Evolutionary conservation across 2,113 vertebrate genomes (phyloP).

Genomic region (Romanogobio albipinnatus): DNA sequence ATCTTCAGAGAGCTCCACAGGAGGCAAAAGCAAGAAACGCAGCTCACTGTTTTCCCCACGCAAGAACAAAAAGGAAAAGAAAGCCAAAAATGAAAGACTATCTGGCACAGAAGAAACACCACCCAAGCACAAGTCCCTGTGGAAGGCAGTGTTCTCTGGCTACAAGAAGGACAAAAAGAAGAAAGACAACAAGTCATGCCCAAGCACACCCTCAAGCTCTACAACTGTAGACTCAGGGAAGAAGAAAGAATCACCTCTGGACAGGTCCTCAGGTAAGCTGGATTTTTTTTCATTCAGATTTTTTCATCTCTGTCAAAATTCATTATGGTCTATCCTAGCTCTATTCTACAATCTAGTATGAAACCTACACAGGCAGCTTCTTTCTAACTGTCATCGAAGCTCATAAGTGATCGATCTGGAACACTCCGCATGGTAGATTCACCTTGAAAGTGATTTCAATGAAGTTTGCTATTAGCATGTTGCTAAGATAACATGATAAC

Average conservation of each 20-base stretch:
- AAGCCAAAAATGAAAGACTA: conserved; percentile 84
- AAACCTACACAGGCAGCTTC: not conserved
- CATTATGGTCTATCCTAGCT: not conserved
- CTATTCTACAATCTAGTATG: not conserved
- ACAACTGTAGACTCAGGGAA: conserved; percentile 87
- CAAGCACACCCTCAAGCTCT: conserved; percentile 90
- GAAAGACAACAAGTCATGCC: conserved; percentile 87
- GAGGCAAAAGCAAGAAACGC: conserved; percentile 91
- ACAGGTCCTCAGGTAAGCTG: conserved; percentile 81
- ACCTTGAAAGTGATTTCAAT: not conserved
- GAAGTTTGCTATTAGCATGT: not conserved
- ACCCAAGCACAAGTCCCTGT: conserved; percentile 89
- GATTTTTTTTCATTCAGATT: not conserved
- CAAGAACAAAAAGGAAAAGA: conserved; percentile 96
- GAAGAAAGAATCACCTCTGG: conserved; percentile 73
- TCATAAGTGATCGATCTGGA: not conserved
- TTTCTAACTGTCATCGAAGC: not conserved
- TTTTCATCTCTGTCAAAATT: not conserved
- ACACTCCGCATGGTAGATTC: not conserved
- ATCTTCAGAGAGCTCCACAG: conserved; percentile 86
- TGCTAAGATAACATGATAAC: not conserved
- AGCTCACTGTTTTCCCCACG: conserved; percentile 94
- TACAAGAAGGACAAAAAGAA: conserved; percentile 98
- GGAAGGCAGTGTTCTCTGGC: conserved; percentile 96
- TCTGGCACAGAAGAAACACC: conserved; percentile 80